Evolutionary conservation across 2,888 invertebrate genomes (phyloP), one percentile per base, ranked within the genome.

Genomic region (Chrysopilus asiliformis): DNA sequence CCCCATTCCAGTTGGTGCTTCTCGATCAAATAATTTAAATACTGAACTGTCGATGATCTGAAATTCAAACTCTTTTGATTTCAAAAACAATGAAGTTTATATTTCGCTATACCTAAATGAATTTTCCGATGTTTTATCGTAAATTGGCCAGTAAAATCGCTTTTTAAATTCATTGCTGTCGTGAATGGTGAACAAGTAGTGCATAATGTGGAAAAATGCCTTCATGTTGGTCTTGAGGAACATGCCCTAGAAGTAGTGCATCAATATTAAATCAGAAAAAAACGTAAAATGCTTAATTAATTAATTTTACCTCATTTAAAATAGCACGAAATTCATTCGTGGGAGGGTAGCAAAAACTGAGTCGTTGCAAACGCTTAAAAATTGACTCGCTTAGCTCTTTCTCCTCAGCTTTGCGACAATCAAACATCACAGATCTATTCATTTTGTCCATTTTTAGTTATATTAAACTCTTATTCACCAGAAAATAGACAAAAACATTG

Each of bases 121-220:
- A 3, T 56, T 52, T 35, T 63, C 63, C 0, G 53, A 47, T 25
- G 53, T 55, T 34, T 60, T 62, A 39, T 63, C 61, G 1, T 47
- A 51, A 29, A 61, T 52, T 2, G 63, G 63, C 63, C 63, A 63
- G 41, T 56, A 63, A 38, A 63, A 63, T 4, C 59, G 53, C n/a
- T 56, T 57, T 37, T 52, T 57, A 32, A 62, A 63, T 34, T 63
- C 63, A 2, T 38, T 43, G 1, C 56, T 49, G 50, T 63, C 63
- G 8, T 57, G 43, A 7, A 61, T 41, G 3, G 51, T 56, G 39
- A 63, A 58, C 3, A 63, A 43, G 42, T 53, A 63, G 24, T 59
- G 53, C 57, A 61, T 61, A 3, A 58, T 51, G 26, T 57, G 56
- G 16, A 59, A 54, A 38, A 62, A 60, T 9, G 57, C 60, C 4